phyloP scores from a whole-genome alignment of 2,797 vertebrate species.

The Manis pentadactyla region DNA sequence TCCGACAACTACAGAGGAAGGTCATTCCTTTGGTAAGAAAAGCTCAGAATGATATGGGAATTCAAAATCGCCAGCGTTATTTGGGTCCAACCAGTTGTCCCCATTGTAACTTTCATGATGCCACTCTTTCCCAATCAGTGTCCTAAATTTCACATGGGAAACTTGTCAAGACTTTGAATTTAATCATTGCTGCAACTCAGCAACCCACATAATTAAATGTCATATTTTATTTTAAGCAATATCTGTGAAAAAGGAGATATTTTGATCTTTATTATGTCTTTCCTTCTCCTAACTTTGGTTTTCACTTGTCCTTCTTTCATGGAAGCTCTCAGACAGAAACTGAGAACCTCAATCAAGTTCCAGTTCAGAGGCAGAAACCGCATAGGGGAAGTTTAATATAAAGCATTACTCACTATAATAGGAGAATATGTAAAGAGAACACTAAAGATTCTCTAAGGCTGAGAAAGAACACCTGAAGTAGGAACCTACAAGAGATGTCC shows the following conservation, averaged over 20 bases:
- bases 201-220: background rate
- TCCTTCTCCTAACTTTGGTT: too few relatives aligned
- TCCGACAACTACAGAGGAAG: background rate
- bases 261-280: too few relatives aligned
- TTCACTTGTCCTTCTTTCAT: too few relatives aligned
- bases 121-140: background rate
- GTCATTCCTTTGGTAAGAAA: background rate
- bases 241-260: background rate
- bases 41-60: background rate
- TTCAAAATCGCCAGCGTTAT: background rate
- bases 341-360: background rate
- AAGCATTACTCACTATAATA: background rate
- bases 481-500: background rate
- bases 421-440: background rate
- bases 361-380: background rate
- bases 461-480: background rate
- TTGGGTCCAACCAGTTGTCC: background rate
- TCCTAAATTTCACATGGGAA: background rate
- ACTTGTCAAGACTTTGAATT: background rate
- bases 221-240: slow-evolving; percentile 13
- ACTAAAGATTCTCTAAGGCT: background rate
- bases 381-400: background rate
- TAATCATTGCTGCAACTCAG: background rate
- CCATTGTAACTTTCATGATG: background rate
- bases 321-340: background rate